Percentiles rank a stretch among this genome's conserved stretches.
Conservation (phyloP, 2,797 vertebrate genomes). For the Melanotaenia parkinsoni region DNA sequence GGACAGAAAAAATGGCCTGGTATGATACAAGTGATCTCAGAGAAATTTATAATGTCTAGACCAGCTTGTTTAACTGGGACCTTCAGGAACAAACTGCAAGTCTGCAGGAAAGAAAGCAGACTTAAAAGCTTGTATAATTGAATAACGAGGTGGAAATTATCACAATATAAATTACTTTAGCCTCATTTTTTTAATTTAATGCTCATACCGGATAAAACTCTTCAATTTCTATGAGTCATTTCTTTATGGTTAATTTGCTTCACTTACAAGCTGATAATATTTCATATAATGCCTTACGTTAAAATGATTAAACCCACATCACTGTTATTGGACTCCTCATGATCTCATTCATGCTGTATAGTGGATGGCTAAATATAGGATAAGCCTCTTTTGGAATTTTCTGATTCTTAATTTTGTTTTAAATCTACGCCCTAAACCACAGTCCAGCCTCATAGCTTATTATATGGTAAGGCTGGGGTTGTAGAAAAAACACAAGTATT, state of each 20-base stretch:
- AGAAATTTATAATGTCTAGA: constrained; percentile 75
- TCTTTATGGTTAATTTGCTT: constrained; percentile 54
- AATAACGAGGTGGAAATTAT: constrained; percentile 78
- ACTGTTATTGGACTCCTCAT: constrained; percentile 55
- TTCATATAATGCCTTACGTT: constrained; percentile 56
- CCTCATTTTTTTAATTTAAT: constrained; percentile 59
- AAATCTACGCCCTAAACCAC: constrained; percentile 72
- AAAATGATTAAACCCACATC: constrained; percentile 65
- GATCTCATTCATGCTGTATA: constrained; percentile 66
- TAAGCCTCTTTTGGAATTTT: constrained; percentile 53
- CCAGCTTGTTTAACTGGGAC: constrained; percentile 60
- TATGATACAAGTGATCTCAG: constrained; percentile 54
- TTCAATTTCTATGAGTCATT: constrained; percentile 59
- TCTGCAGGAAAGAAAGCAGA: constrained; percentile 67
- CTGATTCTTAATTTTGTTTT: constrained; percentile 63
- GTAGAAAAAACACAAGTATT: constrained; percentile 47
- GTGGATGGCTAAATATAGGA: constrained; percentile 63
- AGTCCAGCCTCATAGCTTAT: constrained; percentile 59
- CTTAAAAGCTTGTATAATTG: constrained; percentile 63
- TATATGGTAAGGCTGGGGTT: constrained; percentile 50
- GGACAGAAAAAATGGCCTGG: constrained; percentile 36
- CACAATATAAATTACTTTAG: constrained; percentile 54
- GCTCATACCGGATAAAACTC: constrained; percentile 46
- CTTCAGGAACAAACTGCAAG: constrained; percentile 56
- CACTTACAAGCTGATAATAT: constrained; percentile 63